A percentile compares a stretch with the other conserved stretches of the same genome.
Conservation (phyloP, 2,113 vertebrate species). For the Gobio gobio region DNA sequence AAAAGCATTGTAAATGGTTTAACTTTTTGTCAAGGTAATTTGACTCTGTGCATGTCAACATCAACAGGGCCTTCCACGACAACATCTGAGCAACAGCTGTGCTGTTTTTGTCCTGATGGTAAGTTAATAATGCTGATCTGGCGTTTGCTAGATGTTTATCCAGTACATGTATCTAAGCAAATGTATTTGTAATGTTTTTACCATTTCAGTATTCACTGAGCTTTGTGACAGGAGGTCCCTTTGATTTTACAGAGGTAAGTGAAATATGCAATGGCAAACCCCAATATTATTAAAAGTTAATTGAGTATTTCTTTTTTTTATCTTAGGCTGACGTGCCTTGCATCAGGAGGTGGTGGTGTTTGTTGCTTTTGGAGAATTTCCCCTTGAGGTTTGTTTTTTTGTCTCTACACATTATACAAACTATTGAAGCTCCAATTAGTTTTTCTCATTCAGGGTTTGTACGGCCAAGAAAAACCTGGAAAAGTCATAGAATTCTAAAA, state of each 20-base stretch:
- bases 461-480: too few species aligned
- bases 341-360: too few species aligned
- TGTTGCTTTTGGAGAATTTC: too few species aligned
- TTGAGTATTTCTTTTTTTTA: too few species aligned
- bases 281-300: neutral
- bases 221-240: neutral
- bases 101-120: constrained; percentile 6
- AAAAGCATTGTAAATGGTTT: neutral
- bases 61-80: constrained; percentile 1
- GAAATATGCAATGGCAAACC: neutral
- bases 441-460: too few species aligned
- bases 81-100: neutral
- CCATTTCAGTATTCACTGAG: constrained; percentile 8
- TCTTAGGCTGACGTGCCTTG: too few species aligned
- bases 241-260: constrained; percentile 17
- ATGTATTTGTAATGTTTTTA: constrained; percentile 12
- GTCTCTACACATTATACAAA: too few species aligned
- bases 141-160: neutral
- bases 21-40: neutral
- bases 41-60: neutral
- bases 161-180: neutral
- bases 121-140: neutral
- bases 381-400: too few species aligned
- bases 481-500: too few species aligned
- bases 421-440: too few species aligned